These are phyloP conservation scores for Drosophila willistoni DNA, from an alignment of 1,140 invertebrate species.

Conservation along the genomic window DNA sequence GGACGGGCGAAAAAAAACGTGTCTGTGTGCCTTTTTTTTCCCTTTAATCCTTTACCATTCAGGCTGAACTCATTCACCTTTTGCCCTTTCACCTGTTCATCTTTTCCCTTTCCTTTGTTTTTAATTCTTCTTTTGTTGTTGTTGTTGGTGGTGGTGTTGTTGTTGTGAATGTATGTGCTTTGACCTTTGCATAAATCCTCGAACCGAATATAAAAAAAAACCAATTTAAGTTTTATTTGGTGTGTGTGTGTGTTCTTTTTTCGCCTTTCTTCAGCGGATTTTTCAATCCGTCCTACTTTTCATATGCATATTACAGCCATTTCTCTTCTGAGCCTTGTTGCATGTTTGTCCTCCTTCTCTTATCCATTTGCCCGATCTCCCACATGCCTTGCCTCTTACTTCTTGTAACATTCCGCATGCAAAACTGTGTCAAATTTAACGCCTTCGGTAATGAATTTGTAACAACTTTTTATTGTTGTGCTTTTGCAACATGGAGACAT, in stretches of 20 bases:
- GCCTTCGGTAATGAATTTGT: slow-evolving; percentile 82
- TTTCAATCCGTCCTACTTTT: slow-evolving; percentile 11
- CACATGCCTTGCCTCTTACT: not conserved
- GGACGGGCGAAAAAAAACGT: not conserved
- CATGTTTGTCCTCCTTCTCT: slow-evolving; percentile 38
- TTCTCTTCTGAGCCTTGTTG: slow-evolving; percentile 51
- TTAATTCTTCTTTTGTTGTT: slow-evolving; percentile 3
- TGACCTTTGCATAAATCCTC: slow-evolving; percentile 10
- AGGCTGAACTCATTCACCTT: not conserved
- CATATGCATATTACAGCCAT: slow-evolving; percentile 31
- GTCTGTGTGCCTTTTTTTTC: not conserved
- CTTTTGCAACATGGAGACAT: slow-evolving; percentile 53
- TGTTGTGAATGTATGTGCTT: not conserved
- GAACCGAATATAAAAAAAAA: not conserved
- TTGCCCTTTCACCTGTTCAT: not conserved
- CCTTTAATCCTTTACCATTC: slow-evolving; percentile 4
- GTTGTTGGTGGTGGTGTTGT: not conserved
- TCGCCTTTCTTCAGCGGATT: slow-evolving; percentile 16
- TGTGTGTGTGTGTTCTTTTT: not conserved
- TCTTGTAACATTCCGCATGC: slow-evolving; percentile 43
- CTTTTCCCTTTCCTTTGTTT: not conserved
- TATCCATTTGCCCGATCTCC: not conserved
- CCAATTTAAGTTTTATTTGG: slow-evolving; percentile 2
- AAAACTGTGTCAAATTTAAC: slow-evolving; percentile 82
- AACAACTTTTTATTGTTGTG: slow-evolving; percentile 81